These are phyloP conservation scores for Heliconius erato DNA, from an alignment of 2,888 invertebrate species.

Conservation along the genomic window DNA sequence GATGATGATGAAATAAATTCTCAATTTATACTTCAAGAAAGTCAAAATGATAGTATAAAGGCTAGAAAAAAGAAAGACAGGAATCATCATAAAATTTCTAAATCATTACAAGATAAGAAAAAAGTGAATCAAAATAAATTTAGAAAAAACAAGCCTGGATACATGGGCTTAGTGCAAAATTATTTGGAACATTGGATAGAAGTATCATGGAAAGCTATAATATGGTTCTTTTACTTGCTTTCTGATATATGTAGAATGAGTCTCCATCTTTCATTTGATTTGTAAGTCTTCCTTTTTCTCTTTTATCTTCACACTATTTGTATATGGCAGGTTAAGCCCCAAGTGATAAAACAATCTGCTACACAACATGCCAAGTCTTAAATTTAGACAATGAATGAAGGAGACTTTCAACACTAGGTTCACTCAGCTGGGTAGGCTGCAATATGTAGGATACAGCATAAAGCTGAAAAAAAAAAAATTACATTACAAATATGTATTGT, in stretches of 20 bases:
- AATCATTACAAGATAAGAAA: slow-evolving; percentile 79
- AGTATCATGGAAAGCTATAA: slow-evolving; percentile 87
- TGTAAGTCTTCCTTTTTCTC: slow-evolving; percentile 85
- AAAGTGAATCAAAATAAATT: slow-evolving; percentile 76
- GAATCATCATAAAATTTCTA: slow-evolving; percentile 69
- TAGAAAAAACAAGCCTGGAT: slow-evolving; percentile 76
- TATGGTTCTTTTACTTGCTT: slow-evolving; percentile 92
- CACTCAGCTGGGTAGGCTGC: no score
- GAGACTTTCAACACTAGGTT: no score
- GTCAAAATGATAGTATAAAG: slow-evolving; percentile 68
- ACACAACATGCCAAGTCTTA: no score
- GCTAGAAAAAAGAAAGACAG: slow-evolving; percentile 83
- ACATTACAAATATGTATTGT: no score
- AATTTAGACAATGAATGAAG: no score
- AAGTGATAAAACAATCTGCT: neutral
- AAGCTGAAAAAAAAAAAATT: no score
- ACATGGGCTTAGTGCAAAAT: slow-evolving; percentile 76
- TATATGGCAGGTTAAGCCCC: neutral
- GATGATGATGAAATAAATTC: slow-evolving; percentile 73
- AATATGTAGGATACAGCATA: no score
- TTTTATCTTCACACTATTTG: neutral
- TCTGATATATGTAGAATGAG: slow-evolving; percentile 93
- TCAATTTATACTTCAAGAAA: slow-evolving; percentile 73
- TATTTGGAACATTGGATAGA: slow-evolving; percentile 85
- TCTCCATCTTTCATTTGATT: slow-evolving; percentile 88